Base-by-base conservation (phyloP, 2,113 vertebrate genomes). In the Acrocephalus arundinaceus region DNA sequence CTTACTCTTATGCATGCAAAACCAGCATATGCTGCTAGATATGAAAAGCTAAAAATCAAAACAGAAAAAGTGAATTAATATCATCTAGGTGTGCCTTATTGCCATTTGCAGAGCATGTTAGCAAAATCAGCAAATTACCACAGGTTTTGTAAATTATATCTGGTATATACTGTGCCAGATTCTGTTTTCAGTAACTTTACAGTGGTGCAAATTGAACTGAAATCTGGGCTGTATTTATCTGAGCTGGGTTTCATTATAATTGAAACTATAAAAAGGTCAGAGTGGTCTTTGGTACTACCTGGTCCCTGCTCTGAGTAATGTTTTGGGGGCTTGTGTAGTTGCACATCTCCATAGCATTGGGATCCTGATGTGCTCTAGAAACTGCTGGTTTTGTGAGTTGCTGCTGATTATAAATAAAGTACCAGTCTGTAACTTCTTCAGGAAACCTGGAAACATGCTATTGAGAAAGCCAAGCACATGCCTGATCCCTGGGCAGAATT, bases 401-500 rank as follows among this genome's bases (percentile, higher is more conserved):
- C n/a, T 49, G 30, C 67, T 76, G 37, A 30, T 79, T 54, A 16
- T 54, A 59, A 82, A 57, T 96, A 46, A 96, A 61, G 4, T 49
- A 5, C 33, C 24, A 28, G 33, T 76, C 67, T 95, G 48, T 95
- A 41, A 82, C 76, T 94, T 88, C n/a, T 65, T 41, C 96, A 99
- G 99, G 98, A 98, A 51, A 90, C 98, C 18, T 99, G 99, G 99
- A 99, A 98, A 76, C 97, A 99, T n/a, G 99, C 99, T 2, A 98
- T 99, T 5, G 91, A 98, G 97, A 99, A 99, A 90, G 99, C 99
- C 65, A 99, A 98, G 94, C 98, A 98, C 68, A 99, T 99, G 99
- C 99, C 99, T 6, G 99, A 99, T 96, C 99, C 99, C 4, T 99
- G 99, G 99, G 99, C 99, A 1, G 98, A 99, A 94, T 99, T 99